Conservation (phyloP, 1,140 invertebrate species). For the Saccostrea cuccullata region DNA sequence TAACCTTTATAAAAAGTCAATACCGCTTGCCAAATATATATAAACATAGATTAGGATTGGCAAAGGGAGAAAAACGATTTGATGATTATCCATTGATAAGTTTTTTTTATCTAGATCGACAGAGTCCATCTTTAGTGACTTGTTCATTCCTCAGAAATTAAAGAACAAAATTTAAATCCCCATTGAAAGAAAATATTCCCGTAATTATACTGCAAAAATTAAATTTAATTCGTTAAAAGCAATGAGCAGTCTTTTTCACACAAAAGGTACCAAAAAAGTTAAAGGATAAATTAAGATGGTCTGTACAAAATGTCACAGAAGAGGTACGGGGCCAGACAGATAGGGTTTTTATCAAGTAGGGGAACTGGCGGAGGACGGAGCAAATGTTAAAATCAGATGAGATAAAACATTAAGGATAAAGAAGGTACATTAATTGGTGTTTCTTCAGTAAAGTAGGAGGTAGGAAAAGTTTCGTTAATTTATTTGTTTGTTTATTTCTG, state of each 20-base stretch:
- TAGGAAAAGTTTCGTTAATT: too few species aligned
- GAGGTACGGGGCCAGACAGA: not conserved
- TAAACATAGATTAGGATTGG: not conserved
- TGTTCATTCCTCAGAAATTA: not conserved
- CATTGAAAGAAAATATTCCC: not conserved
- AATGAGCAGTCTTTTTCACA: not conserved
- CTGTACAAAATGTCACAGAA: not conserved
- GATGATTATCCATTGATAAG: constrained; percentile 12
- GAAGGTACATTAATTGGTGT: too few species aligned
- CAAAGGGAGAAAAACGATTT: not conserved
- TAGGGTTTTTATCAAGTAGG: not conserved
- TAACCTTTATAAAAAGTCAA: not conserved
- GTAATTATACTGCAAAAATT: not conserved
- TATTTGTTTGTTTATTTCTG: too few species aligned
- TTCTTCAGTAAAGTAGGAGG: too few species aligned
- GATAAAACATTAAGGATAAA: too few species aligned
- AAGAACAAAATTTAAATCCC: constrained; percentile 12
- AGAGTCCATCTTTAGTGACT: not conserved
- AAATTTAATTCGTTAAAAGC: not conserved
- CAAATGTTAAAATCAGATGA: too few species aligned
- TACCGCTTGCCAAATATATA: not conserved
- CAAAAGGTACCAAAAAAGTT: not conserved
- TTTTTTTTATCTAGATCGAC: not conserved
- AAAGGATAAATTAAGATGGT: not conserved
- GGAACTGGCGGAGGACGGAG: not conserved